A percentile compares a stretch with the other conserved stretches of the same genome.
Conservation (phyloP, 2,113 vertebrate species). For the Oophaga pumilio region DNA sequence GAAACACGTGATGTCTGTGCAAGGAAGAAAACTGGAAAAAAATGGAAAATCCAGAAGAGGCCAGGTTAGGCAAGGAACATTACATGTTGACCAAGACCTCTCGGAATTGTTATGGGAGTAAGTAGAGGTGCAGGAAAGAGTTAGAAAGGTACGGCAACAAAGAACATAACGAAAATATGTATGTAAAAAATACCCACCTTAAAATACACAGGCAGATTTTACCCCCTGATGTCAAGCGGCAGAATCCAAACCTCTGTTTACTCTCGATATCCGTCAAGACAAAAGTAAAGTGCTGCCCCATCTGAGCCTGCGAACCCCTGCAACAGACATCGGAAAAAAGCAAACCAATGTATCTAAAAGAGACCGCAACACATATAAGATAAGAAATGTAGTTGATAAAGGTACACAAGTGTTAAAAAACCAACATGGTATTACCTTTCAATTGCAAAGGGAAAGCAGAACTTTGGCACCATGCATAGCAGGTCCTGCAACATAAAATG, state of each 20-base stretch:
- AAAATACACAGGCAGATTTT: slow-evolving; percentile 91
- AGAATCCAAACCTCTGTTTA: slow-evolving; percentile 97
- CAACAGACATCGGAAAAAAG: neutral
- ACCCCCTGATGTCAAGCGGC: slow-evolving; percentile 90
- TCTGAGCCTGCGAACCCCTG: slow-evolving; percentile 89
- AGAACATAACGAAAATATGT: neutral
- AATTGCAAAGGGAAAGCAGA: slow-evolving; percentile 98
- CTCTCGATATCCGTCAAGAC: slow-evolving; percentile 96
- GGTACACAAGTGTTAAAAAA: neutral
- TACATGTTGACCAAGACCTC: neutral
- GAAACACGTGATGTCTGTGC: slow-evolving; percentile 75
- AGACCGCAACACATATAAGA: neutral
- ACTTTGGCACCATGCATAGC: slow-evolving; percentile 91
- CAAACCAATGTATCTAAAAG: neutral
- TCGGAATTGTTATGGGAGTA: neutral
- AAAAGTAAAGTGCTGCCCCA: slow-evolving; percentile 98
- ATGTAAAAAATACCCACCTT: slow-evolving; percentile 76
- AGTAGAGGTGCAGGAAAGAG: neutral
- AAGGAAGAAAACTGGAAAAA: slow-evolving; percentile 16
- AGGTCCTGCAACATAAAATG: slow-evolving; percentile 84
- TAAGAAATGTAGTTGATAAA: neutral
- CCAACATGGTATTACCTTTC: slow-evolving; percentile 81
- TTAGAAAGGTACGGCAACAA: neutral
- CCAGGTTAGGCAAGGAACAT: neutral
- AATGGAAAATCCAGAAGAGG: neutral